Evolutionary conservation across 2,113 vertebrate genomes (phyloP).

Genomic region (Mesocricetus auratus): DNA sequence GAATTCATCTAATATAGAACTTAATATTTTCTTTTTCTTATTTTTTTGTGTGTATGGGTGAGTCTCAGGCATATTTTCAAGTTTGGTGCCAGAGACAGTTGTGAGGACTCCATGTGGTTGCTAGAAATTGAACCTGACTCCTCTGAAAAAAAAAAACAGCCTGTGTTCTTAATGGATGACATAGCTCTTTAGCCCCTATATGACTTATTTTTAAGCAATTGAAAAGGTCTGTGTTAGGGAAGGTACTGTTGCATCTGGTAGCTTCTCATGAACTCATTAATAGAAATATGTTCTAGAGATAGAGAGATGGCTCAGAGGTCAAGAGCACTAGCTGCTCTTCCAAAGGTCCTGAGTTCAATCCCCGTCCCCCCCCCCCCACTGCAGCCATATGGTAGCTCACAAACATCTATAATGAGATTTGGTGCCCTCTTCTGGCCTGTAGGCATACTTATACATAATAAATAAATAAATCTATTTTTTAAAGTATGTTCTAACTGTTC

Average conservation of each 20-base stretch:
- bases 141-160: neutral
- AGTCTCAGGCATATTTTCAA: neutral
- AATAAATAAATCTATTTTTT: too few relatives aligned
- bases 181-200: neutral
- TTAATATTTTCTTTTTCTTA: neutral
- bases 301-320: too few relatives aligned
- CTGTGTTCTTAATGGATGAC: neutral
- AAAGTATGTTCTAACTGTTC: neutral
- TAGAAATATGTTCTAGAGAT: neutral
- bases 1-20: neutral
- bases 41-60: neutral
- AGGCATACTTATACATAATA: too few relatives aligned
- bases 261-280: neutral
- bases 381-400: too few relatives aligned
- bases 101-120: neutral
- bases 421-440: too few relatives aligned
- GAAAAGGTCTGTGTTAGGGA: slow-evolving; percentile 30
- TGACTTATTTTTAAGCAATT: neutral
- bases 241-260: neutral
- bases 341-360: too few relatives aligned
- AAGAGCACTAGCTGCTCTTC: too few relatives aligned
- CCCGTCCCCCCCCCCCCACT: too few relatives aligned
- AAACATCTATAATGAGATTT: too few relatives aligned
- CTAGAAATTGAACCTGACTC: neutral
- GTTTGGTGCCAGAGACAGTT: neutral